Evolutionary conservation across 2,888 invertebrate genomes (phyloP), one percentile per base, ranked within the genome.

Genomic region (Scaptomyza caliginosa): DNA sequence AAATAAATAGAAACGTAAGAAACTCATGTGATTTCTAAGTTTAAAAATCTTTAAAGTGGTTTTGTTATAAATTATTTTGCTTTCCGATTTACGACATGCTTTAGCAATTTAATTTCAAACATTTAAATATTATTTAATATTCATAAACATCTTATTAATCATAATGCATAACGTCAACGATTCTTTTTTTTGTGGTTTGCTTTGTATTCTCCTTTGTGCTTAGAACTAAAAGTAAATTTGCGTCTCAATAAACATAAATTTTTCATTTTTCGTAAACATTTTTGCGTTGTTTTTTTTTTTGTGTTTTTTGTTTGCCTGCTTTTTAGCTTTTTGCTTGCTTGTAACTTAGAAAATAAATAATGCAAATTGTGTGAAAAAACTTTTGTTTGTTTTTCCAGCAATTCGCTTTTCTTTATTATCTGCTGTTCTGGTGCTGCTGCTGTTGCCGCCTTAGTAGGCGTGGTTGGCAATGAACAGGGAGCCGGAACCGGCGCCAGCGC

Each of bases 401-500:
- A 67, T 60, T 70, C 30, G 50, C 68, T 55, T 52, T 43, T 54
- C 54, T 34, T 68, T 75, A 74, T 55, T 57, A 45, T 74, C 50
- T 63, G 46, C 30, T 71, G 63, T 23, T 23, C 36, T 23, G 36
- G 28, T 32, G 36, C 17, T 38, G 59, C 24, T 45, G 54, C 40
- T 43, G 54, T 38, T 43, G 67, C 38, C 24, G 21, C 54, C 55
- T 82, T 97, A 99, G 92, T 99, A 99, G 81, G 97, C 96, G 92
- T 99, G 99, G 92, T 99, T 96, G 88, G 98, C 97, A 82, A 99
- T 95, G 92, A 98, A 99, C 81, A 99, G 94, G 71, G 96, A 81
- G 36, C 95, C 96, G 51, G 96, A 98, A 79, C 98, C 98, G 90
- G 95, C 94, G 90, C 98, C 97, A 89, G 93, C 95, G 72, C 96